phyloP scores from a whole-genome alignment of 2,113 vertebrate species.

The Jacana jacana region DNA sequence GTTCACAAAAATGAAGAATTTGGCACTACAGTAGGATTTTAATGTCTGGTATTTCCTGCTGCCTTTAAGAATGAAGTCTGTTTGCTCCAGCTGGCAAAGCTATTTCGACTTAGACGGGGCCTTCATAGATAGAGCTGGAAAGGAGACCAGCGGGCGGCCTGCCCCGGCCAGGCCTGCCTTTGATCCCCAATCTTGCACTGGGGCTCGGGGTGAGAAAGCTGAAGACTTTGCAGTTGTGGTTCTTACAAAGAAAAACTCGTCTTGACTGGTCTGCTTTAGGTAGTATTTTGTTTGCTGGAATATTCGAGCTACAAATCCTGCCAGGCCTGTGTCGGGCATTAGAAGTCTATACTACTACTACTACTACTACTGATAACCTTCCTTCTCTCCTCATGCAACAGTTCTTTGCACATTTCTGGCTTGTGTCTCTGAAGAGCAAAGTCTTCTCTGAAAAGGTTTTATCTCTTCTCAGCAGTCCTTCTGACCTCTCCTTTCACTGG shows the following conservation, averaged over 20 bases:
- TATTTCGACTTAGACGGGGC: not conserved
- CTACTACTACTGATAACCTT: not conserved
- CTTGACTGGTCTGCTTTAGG: not conserved
- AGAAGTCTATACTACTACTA: rapidly evolving
- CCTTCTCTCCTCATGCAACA: not conserved
- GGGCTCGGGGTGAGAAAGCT: not conserved
- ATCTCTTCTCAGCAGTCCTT: not conserved
- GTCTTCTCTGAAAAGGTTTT: not conserved
- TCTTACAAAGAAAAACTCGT: not conserved
- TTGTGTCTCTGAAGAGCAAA: not conserved
- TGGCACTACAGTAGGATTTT: not conserved
- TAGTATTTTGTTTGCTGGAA: not conserved
- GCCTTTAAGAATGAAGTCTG: not conserved
- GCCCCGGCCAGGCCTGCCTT: too few species aligned
- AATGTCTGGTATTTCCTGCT: not conserved
- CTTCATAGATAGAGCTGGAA: not conserved
- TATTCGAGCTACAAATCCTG: not conserved
- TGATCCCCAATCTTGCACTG: not conserved
- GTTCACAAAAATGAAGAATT: not conserved
- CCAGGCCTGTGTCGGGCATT: not conserved
- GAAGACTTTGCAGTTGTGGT: not conserved
- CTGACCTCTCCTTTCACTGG: not conserved
- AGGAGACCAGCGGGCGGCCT: rapidly evolving
- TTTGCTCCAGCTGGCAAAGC: not conserved
- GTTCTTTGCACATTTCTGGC: not conserved